These are phyloP conservation scores for Brachyopa scutellaris DNA, from an alignment of 2,888 invertebrate species.

Conservation along the genomic window DNA sequence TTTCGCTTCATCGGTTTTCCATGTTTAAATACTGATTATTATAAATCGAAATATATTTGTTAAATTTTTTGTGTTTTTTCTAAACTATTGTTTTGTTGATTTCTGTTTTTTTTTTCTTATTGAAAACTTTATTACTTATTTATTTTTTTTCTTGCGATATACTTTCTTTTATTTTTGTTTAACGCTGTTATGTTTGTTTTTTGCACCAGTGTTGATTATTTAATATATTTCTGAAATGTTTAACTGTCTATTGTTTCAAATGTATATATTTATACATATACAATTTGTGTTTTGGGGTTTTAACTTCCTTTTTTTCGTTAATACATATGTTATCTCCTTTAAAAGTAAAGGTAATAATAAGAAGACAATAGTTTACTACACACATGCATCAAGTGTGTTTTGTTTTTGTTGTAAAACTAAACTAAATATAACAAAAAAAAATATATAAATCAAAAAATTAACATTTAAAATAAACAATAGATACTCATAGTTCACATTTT, in stretches of 20 bases:
- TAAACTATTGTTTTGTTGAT: conserved; percentile 72
- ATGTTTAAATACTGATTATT: conserved; percentile 71
- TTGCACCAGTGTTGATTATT: conserved; percentile 71
- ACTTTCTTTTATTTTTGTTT: conserved; percentile 72
- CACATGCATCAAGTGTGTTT: conserved; percentile 46
- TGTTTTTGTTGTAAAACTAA: conserved; percentile 12
- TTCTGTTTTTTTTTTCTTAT: conserved; percentile 72
- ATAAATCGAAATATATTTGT: conserved; percentile 74
- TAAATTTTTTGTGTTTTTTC: conserved; percentile 73
- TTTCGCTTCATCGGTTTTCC: conserved; percentile 62
- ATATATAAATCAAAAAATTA: conserved; percentile 15
- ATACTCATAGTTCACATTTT: conserved; percentile 45
- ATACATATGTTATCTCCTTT: conserved; percentile 50
- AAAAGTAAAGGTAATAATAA: conserved; percentile 57
- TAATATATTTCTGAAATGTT: conserved; percentile 67
- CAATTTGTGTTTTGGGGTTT: conserved; percentile 27
- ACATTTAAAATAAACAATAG: conserved; percentile 35
- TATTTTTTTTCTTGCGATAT: conserved; percentile 77
- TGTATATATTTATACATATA: conserved; percentile 50
- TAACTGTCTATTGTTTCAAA: conserved; percentile 71
- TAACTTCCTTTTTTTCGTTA: conserved; percentile 47
- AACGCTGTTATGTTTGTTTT: conserved; percentile 64
- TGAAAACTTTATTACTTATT: conserved; percentile 76
- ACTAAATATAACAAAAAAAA: conserved; percentile 19
- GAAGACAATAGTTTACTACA: conserved; percentile 60